Percentiles rank a stretch among this genome's conserved stretches.
Conservation (phyloP, 2,888 invertebrate species). For the Lamellibrachia satsuma region DNA sequence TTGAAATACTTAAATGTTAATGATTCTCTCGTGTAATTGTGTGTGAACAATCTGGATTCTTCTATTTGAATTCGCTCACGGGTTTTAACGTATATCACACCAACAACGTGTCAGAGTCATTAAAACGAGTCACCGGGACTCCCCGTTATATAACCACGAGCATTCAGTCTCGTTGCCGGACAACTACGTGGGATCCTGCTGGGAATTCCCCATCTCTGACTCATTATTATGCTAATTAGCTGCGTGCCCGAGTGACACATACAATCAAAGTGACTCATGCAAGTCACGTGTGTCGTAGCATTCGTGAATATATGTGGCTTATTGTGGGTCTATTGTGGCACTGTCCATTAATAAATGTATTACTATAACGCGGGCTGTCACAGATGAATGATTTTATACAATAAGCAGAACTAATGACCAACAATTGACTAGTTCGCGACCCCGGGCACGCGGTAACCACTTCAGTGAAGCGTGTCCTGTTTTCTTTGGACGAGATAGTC, state of each 20-base stretch:
- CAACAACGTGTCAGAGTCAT: not conserved
- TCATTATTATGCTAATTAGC: not conserved
- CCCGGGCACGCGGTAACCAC: not conserved
- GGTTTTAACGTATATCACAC: no score
- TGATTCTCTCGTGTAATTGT: no score
- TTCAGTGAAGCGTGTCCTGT: not conserved
- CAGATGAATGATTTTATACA: not conserved
- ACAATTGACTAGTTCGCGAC: not conserved
- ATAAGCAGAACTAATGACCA: not conserved
- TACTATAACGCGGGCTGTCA: not conserved
- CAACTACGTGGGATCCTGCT: not conserved
- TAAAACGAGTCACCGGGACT: not conserved
- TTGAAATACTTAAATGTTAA: no score
- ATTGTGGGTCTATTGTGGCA: not conserved
- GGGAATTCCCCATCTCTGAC: not conserved
- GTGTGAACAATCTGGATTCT: no score
- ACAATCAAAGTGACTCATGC: not conserved
- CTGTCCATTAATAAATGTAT: not conserved
- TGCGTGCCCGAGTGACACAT: not conserved
- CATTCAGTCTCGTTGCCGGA: not conserved
- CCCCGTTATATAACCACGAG: not conserved
- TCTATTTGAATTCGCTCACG: no score
- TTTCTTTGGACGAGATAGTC: not conserved
- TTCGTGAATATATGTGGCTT: not conserved
- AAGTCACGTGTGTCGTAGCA: not conserved